Evolutionary conservation across 2,113 vertebrate species (phyloP), one percentile per base, ranked within the genome.

Genomic region (Apodemus sylvaticus): DNA sequence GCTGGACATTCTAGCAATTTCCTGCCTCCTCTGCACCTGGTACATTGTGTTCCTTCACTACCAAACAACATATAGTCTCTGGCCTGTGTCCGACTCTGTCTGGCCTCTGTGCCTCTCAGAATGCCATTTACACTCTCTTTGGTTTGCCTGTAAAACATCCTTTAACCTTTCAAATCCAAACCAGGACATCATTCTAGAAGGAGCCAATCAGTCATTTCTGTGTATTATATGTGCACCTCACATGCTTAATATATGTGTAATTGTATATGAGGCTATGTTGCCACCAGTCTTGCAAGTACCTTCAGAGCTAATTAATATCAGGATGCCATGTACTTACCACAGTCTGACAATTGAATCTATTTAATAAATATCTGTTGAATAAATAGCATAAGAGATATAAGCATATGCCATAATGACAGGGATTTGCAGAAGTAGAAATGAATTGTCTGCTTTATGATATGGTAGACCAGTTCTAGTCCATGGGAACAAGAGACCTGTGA

Each of bases 311-410:
- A 92, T 86, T 95, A 70, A 76, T 87, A 31, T 60, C 29, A 94
- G 24, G 51, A 68, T 90, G 68, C 12, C 42, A 74, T 71, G 70
- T 34, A 87, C 58, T 90, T 90, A 91, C 42, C 36, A 55, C 19
- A 58, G 14, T 73, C 62, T 79, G 55, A 34, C 79, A 76, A 71
- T 60, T 90, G 92, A 90, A 94, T 39, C 70, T 86, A 51, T 58
- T 96, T 90, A 81, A 60, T 87, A 86, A 91, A 70, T 93, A 89
- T 90, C 81, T 94, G 62, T 79, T 73, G 86, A 96, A 92, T 96
- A 87, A 92, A 96, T 93, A 76, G 36, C 60, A 17, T 16, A 55
- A 14, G 76, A 92, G 60, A 92, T 36, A 1, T 55, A 96, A 73
- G 31, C 17, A 55, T 34, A 48, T 6, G 7, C 26, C 86, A 5